Evolutionary conservation across 2,888 invertebrate genomes (phyloP).

Genomic region (Trichogramma evanescens): DNA sequence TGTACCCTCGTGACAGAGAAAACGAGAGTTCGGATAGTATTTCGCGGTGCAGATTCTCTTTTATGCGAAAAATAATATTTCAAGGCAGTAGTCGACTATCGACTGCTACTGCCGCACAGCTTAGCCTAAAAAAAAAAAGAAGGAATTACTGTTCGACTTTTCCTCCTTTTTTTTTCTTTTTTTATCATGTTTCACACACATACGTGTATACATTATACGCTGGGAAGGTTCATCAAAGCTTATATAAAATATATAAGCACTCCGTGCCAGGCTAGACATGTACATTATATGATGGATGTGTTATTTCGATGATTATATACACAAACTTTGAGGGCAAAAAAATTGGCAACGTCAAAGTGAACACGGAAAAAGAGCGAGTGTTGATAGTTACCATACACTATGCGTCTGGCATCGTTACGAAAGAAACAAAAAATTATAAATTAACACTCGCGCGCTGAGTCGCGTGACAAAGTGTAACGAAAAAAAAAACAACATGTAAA

Average conservation of each 20-base stretch:
- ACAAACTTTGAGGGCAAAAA: not conserved
- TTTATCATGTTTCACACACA: not conserved
- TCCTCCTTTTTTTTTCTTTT: not conserved
- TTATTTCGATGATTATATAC: too few relatives aligned
- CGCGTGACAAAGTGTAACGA: not conserved
- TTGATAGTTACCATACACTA: too few relatives aligned
- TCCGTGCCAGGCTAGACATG: too few relatives aligned
- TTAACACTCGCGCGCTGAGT: not conserved
- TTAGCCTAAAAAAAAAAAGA: not conserved
- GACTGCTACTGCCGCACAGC: not conserved
- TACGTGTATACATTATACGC: not conserved
- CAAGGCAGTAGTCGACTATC: too few relatives aligned
- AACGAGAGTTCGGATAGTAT: too few relatives aligned
- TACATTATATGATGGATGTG: too few relatives aligned
- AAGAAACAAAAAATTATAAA: not conserved
- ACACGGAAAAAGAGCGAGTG: not conserved
- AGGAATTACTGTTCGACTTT: not conserved
- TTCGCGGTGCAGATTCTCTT: too few relatives aligned
- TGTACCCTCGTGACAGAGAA: too few relatives aligned
- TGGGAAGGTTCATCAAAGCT: too few relatives aligned
- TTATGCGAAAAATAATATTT: too few relatives aligned
- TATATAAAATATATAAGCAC: too few relatives aligned
- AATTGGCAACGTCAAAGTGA: slow-evolving; percentile 17
- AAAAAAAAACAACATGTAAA: not conserved
- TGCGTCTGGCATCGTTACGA: not conserved